Evolutionary conservation across 2,113 vertebrate species (phyloP), one percentile per base, ranked within the genome.

Genomic region (Taurulus bubalis): DNA sequence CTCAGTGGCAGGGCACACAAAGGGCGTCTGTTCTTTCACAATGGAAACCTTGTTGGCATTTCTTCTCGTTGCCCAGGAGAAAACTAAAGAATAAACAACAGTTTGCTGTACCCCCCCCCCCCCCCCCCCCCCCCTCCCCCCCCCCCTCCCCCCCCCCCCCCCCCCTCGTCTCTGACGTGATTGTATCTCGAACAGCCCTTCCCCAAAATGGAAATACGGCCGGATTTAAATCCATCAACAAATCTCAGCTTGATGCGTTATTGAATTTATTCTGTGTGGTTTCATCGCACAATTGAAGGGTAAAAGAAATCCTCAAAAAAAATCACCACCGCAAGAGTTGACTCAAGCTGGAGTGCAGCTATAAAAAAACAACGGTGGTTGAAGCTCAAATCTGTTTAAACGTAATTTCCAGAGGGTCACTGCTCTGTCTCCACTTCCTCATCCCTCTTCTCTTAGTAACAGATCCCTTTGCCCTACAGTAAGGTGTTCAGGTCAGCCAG

Each of bases 21-120:
- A 93, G 89, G 82, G 89, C 18, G 77, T 83, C 85, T 94, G 93
- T 94, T 93, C 88, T 84, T 85, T 79, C 82, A 94, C 93, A 94
- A 93, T 87, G 83, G 80, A 89, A 94, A 93, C 86, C 73, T 88
- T 94, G 93, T 93, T 87, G 79, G 79, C 75, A 66, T 89, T 87
- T 89, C 84, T 90, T 84, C 70, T 79, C 72, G 63, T 40, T 83
- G 77, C 81, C 81, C 76, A 73, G 60, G 56, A 88, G 71, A 86
- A 83, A 86, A 80, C 53, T 59, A 71, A 86, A 90, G 83, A 89
- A 89, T 91, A 91, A 94, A 94, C 91, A 93, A 80, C 75, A 77
- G 82, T 93, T 91, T 90, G 83, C 82, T 88, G 85, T 86, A 71
- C 68, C n/a, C 58, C 79, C 72, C 65, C 49, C 14, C 79, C 8